Evolutionary conservation across 1,140 invertebrate genomes (phyloP), one percentile per base, ranked within the genome.

Genomic region (Steinernema khuongi): DNA sequence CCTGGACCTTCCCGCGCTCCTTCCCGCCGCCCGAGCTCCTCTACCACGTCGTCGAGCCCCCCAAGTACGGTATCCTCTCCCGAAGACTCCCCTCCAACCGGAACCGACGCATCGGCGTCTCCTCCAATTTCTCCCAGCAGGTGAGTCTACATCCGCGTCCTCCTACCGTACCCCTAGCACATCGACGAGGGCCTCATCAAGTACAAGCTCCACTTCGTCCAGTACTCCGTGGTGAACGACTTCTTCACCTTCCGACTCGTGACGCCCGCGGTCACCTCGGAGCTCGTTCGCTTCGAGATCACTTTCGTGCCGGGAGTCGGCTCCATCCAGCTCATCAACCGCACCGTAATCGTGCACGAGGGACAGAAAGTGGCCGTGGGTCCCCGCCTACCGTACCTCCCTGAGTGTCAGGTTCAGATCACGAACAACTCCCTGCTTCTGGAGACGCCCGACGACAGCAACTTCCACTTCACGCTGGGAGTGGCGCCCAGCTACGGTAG

Each of bases 121-220:
- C 77, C n/a, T 85, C 83, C 11, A 84, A 84, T 73, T 85, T 84
- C 69, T 82, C 81, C 7, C 83, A 84, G 74, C 71, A 85, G 43
- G 80, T 83, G 19, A 0, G 31, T 17, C 36, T 0, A 19, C 71
- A 29, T 30, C 19, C 22, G 26, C 4, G 28, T 22, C 17, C 26
- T 70, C 7, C 33, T 72, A 29, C 28, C 36, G n/a, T 30, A 1
- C 26, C 69, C 22, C 28, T 28, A 82, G 77, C 81, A 84, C 60
- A 79, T 84, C 41, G 83, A 84, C 44, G 77, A 81, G 18, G 74
- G 70, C 31, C 32, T 75, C 1, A 69, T 84, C 28, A 36, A 68
- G 4, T 84, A 85, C 75, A 83, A 83, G 72, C 79, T 84, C 7
- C 83, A 84, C 66, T 85, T 79, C 69, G 75, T 77, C 14, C 83